These are phyloP conservation scores for Lateolabrax maculatus DNA, from an alignment of 2,797 vertebrate species.

Conservation along the genomic window DNA sequence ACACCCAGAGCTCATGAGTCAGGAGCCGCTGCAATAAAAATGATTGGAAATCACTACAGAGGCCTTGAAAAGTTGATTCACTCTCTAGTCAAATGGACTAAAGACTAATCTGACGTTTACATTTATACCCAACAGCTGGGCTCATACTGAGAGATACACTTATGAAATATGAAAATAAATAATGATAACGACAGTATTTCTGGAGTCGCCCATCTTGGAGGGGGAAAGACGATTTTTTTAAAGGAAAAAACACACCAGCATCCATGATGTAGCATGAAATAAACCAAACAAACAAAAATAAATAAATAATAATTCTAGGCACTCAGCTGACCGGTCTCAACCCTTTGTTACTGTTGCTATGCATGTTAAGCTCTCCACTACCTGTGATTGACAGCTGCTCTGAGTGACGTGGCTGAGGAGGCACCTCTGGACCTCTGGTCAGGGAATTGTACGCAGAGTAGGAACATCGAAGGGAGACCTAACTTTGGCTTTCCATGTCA, in stretches of 20 bases:
- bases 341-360: neutral
- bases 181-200: neutral
- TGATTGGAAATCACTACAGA: slow-evolving; percentile 61
- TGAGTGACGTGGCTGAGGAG: too few species aligned
- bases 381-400: too few species aligned
- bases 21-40: slow-evolving; percentile 55
- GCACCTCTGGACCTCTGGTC: too few species aligned
- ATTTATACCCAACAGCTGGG: slow-evolving; percentile 10
- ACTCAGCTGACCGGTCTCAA: neutral
- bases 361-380: neutral
- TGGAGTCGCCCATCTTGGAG: neutral
- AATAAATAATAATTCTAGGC: neutral
- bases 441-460: too few species aligned
- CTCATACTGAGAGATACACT: too few species aligned
- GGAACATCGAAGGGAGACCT: too few species aligned
- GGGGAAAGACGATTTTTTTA: neutral
- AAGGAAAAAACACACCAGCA: neutral
- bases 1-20: slow-evolving; percentile 61
- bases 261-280: neutral
- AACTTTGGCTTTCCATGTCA: too few species aligned
- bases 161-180: too few species aligned
- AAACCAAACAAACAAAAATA: neutral
- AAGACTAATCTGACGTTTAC: slow-evolving; percentile 50
- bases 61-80: slow-evolving; percentile 55
- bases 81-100: slow-evolving; percentile 43